Evolutionary conservation across 2,113 vertebrate species (phyloP).

Genomic region (Shinisaurus crocodilurus): DNA sequence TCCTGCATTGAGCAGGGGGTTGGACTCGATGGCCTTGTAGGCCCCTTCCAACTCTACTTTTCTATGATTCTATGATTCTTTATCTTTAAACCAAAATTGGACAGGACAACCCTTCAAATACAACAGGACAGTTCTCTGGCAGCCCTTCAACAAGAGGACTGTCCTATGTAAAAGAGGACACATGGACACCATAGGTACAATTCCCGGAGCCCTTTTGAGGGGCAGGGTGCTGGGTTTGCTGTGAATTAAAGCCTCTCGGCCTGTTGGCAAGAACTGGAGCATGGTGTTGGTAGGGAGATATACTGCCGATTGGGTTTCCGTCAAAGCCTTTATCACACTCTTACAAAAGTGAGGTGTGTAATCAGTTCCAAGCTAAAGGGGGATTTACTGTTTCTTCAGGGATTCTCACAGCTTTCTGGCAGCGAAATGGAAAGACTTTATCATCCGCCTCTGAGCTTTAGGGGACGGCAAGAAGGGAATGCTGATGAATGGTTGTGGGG

Average conservation of each 20-base stretch:
- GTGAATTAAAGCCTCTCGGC: neutral
- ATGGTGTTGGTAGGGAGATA: neutral
- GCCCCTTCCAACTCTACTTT: too few relatives aligned
- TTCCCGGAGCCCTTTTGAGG: neutral
- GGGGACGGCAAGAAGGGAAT: neutral
- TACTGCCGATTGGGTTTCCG: neutral
- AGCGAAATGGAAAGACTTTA: slow-evolving; percentile 16
- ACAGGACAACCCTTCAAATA: too few relatives aligned
- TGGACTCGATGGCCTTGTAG: too few relatives aligned
- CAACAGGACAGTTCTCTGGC: too few relatives aligned
- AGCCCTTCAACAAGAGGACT: too few relatives aligned
- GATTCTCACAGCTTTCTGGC: slow-evolving; percentile 34
- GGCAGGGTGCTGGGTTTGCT: neutral
- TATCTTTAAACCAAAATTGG: too few relatives aligned
- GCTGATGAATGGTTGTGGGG: neutral
- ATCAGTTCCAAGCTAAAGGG: slow-evolving; percentile 27
- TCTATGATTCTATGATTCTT: too few relatives aligned
- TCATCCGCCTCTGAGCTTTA: slow-evolving; percentile 12
- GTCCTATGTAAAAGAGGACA: too few relatives aligned
- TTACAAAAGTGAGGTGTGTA: slow-evolving; percentile 22
- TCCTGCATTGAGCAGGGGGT: too few relatives aligned
- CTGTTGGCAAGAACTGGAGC: neutral
- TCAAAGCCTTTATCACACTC: slow-evolving; percentile 17
- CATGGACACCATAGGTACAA: too few relatives aligned
- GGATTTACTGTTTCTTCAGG: slow-evolving; percentile 31